These are phyloP conservation scores for Pachyseris speciosa DNA, from an alignment of 64 coral and sea anemone species.

Conservation along the genomic window DNA sequence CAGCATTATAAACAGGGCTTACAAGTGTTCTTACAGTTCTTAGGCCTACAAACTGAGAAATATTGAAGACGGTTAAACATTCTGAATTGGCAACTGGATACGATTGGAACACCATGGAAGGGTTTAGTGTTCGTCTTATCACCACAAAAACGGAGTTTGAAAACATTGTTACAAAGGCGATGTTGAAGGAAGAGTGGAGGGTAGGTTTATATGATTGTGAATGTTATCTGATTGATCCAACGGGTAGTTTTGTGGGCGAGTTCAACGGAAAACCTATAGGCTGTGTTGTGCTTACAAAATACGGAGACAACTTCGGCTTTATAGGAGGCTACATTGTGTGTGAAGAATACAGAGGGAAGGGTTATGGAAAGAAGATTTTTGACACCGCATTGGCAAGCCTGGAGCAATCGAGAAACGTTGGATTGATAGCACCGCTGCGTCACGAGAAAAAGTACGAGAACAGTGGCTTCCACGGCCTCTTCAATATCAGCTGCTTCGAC, in stretches of 20 bases:
- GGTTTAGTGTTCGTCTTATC: not conserved
- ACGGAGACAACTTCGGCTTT: not conserved
- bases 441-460: not conserved
- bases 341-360: not conserved
- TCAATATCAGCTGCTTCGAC: not conserved
- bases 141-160: not conserved
- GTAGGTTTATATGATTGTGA: not conserved
- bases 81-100: no score
- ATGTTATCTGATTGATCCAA: slow-evolving; percentile 1
- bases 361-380: not conserved
- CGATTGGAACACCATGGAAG: no score
- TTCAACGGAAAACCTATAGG: slow-evolving; percentile 20
- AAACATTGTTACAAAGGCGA: not conserved
- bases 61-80: no score
- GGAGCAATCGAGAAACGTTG: not conserved
- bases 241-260: not conserved
- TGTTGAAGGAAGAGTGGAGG: not conserved
- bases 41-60: no score
- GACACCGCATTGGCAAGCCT: not conserved
- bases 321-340: not conserved
- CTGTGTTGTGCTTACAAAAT: not conserved
- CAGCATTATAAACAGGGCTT: no score
- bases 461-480: not conserved
- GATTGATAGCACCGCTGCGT: not conserved
- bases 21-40: no score